Base-by-base conservation (phyloP, 2,797 vertebrate species). In the Rachycentron canadum region DNA sequence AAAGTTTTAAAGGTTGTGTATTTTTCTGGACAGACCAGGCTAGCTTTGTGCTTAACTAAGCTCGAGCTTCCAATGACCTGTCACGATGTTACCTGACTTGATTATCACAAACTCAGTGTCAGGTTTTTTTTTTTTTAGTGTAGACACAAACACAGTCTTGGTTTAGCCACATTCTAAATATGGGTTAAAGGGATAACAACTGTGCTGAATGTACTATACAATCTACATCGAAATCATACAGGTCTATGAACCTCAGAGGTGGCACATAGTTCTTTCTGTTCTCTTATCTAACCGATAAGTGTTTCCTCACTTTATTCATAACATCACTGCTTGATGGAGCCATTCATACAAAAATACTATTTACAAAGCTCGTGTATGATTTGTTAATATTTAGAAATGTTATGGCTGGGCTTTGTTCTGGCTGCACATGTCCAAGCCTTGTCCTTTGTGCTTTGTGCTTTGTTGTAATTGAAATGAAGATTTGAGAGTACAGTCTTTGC, bases 101-200 rank as follows among this genome's bases (percentile, higher is more conserved):
- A 40, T 4, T 13, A 10, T 11, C 38, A 17, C 32, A 32, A 32
- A 32, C 32, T 3, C 32, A 32, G 32, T 7, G 7, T 36, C 32
- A 40, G 12, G 17, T 45, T 3, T 45, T 34, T 36, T 38, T 61
- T 28, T 25, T 40, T 40, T 12, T 30, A 19, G 23, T 30, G 10
- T 23, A 26, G 9, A 47, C 47, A 53, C n/a, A 45, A 41, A 53
- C 57, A 55, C 36, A 41, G 34, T 25, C 55, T 25, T 41, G 59
- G 28, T 62, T 36, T 49, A 56, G 62, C 40, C 41, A 41, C 40
- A 36, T 16, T 57, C 47, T 41, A 63, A 78, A 75, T 71, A 49
- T 61, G 60, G 55, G 59, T 45, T 19, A 66, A 65, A 61, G 55
- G 32, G 60, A 25, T 36, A 53, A 65, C 19, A 43, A 64, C 26